Percentiles rank a stretch among this genome's conserved stretches.
Evolutionary conservation across 2,888 invertebrate species (phyloP).

Genomic region (Amblyjoppa proteus): DNA sequence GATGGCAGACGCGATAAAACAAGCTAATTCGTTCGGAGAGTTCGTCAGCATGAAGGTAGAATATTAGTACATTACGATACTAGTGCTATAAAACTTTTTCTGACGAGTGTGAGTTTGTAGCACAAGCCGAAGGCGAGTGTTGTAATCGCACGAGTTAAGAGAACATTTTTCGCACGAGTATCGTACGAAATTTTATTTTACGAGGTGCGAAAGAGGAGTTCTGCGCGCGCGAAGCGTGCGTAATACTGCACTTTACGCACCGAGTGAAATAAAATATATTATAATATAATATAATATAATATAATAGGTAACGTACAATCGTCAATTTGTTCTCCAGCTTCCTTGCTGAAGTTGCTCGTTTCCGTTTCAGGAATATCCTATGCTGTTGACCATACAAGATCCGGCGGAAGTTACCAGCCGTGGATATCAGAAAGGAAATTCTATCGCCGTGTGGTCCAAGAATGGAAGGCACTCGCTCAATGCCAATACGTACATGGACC

Average conservation of each 20-base stretch:
- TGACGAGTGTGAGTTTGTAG: too few species aligned
- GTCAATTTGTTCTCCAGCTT: background rate
- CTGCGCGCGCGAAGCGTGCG: too few species aligned
- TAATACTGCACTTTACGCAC: too few species aligned
- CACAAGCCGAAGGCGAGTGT: too few species aligned
- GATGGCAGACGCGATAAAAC: slow-evolving; percentile 88
- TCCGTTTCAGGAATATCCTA: slow-evolving; percentile 84
- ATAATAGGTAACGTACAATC: slow-evolving; percentile 55
- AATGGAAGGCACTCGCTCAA: slow-evolving; percentile 90
- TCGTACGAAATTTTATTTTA: too few species aligned
- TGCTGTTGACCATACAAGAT: slow-evolving; percentile 89
- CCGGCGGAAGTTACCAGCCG: slow-evolving; percentile 88
- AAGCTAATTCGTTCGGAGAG: slow-evolving; percentile 86
- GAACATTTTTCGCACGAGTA: too few species aligned
- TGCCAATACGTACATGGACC: slow-evolving; percentile 91
- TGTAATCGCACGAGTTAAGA: too few species aligned
- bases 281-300: too few species aligned
- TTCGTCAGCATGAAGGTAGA: slow-evolving; percentile 88
- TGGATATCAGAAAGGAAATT: slow-evolving; percentile 90
- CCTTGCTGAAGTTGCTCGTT: slow-evolving; percentile 1
- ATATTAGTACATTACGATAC: too few species aligned
- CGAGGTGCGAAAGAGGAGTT: too few species aligned
- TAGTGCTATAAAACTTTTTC: too few species aligned
- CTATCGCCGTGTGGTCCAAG: slow-evolving; percentile 92
- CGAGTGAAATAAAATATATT: too few species aligned